These are phyloP conservation scores for Frieseomelitta varia DNA, from an alignment of 1,140 invertebrate species.

Conservation along the genomic window DNA sequence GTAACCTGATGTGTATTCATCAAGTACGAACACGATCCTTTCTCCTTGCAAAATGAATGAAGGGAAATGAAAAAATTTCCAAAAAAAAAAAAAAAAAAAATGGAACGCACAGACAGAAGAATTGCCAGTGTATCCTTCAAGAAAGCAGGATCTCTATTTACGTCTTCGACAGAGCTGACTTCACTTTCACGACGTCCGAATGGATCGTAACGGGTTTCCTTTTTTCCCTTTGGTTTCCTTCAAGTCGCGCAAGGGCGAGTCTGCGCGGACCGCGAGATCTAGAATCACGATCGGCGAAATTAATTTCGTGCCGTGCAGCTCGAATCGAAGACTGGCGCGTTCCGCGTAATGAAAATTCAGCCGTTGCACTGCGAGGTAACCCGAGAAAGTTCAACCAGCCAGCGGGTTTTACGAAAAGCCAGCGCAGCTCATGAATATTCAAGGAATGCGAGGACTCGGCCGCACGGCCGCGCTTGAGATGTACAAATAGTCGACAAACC, in stretches of 20 bases:
- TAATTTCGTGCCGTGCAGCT: not conserved
- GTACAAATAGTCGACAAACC: slow-evolving; percentile 32
- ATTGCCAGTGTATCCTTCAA: not conserved
- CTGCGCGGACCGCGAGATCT: not conserved
- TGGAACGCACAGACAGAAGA: not conserved
- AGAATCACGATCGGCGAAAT: not conserved
- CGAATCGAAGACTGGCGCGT: not conserved
- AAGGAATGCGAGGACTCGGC: not conserved
- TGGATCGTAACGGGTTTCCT: not conserved
- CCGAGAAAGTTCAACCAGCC: slow-evolving; percentile 13
- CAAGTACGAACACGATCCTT: not conserved
- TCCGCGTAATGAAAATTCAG: slow-evolving; percentile 1
- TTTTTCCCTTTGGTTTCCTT: not conserved
- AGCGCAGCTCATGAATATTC: slow-evolving; percentile 39
- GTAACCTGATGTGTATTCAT: no score
- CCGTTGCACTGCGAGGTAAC: not conserved
- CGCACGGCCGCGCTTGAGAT: slow-evolving; percentile 2
- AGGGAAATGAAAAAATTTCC: not conserved
- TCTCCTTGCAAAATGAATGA: not conserved
- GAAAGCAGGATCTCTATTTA: not conserved
- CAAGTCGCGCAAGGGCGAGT: not conserved
- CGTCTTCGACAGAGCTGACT: not conserved
- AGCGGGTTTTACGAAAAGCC: slow-evolving; percentile 28
- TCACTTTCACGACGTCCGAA: not conserved
- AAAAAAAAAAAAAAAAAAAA: not conserved